These are phyloP conservation scores for Siniperca scherzeri DNA, from an alignment of 2,797 vertebrate species.

Conservation along the genomic window DNA sequence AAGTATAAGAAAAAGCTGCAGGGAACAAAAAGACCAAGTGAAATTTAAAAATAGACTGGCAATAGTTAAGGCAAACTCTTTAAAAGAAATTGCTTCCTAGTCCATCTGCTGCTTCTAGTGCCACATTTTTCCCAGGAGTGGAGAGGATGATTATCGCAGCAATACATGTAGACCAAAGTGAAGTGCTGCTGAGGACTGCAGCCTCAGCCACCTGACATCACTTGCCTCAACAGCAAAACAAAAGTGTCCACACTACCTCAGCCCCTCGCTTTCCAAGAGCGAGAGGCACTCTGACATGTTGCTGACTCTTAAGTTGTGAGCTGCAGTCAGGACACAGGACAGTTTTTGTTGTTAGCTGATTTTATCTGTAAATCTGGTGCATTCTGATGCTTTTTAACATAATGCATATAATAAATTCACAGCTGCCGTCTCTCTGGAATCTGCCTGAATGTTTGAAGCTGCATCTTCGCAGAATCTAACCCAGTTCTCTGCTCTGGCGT, in stretches of 20 bases:
- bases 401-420: slow-evolving; percentile 15
- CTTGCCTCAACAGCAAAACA: slow-evolving; percentile 15
- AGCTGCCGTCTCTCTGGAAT: slow-evolving; percentile 24
- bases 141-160: slow-evolving; percentile 26
- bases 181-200: slow-evolving; percentile 34
- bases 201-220: slow-evolving; percentile 35
- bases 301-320: slow-evolving; percentile 36
- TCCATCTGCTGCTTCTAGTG: slow-evolving; percentile 18
- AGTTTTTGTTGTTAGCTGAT: neutral
- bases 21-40: neutral
- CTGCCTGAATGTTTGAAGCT: slow-evolving; percentile 34
- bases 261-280: neutral
- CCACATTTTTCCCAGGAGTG: slow-evolving; percentile 3
- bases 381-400: slow-evolving; percentile 15
- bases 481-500: slow-evolving; percentile 28
- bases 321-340: neutral
- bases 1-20: neutral
- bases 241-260: neutral
- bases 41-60: slow-evolving; percentile 28
- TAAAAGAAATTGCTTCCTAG: neutral
- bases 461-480: slow-evolving; percentile 32
- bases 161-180: slow-evolving; percentile 11
- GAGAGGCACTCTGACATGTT: slow-evolving; percentile 31
- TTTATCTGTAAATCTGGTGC: neutral
- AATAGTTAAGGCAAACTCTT: slow-evolving; percentile 1